Evolutionary conservation across 2,113 vertebrate species (phyloP).

Genomic region (Notothenia coriiceps): DNA sequence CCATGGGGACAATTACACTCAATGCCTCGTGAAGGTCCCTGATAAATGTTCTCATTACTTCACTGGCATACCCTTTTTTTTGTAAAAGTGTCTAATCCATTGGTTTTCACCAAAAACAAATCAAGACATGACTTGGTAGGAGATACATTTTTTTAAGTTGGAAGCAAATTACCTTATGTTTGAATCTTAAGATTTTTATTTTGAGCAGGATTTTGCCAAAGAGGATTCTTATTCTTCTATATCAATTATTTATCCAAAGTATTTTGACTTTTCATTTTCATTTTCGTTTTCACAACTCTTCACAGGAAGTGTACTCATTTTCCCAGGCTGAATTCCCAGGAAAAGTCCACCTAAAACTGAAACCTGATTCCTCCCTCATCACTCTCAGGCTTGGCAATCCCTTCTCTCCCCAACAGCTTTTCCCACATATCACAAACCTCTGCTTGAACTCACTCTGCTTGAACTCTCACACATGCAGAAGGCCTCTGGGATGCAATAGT

Average conservation of each 20-base stretch:
- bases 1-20: not conserved
- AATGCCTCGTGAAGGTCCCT: not conserved
- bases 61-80: too few relatives aligned
- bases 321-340: conserved; percentile 66
- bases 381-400: conserved; percentile 14
- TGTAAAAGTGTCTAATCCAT: too few relatives aligned
- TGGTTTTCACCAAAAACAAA: too few relatives aligned
- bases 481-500: conserved; percentile 18
- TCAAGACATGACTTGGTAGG: too few relatives aligned
- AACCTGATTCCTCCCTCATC: conserved; percentile 39
- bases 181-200: too few relatives aligned
- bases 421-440: conserved; percentile 45
- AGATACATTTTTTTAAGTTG: too few relatives aligned
- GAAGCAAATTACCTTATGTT: too few relatives aligned
- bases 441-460: conserved; percentile 31
- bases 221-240: too few relatives aligned
- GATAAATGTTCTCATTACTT: too few relatives aligned
- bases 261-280: too few relatives aligned
- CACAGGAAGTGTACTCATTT: conserved; percentile 47
- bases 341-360: conserved; percentile 38
- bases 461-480: conserved; percentile 20
- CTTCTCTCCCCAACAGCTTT: conserved; percentile 32
- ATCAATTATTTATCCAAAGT: too few relatives aligned
- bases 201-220: too few relatives aligned
- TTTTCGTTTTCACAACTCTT: conserved; percentile 40